These are phyloP conservation scores for Caenorhabditis remanei DNA, from an alignment of 1,140 invertebrate species.

Conservation along the genomic window DNA sequence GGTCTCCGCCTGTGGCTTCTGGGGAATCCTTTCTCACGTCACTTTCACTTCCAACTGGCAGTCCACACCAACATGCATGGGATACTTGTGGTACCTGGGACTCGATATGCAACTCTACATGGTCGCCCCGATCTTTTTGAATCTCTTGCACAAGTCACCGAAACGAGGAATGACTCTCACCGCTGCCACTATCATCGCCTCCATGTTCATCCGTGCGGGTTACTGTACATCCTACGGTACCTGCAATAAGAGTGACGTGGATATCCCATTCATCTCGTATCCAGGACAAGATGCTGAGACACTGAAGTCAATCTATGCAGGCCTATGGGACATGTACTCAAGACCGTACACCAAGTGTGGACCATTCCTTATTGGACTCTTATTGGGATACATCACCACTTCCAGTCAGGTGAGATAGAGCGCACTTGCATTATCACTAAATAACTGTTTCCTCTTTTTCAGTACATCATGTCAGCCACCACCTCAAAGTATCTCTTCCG, in stretches of 20 bases:
- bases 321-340: conserved; percentile 76
- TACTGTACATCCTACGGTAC: conserved; percentile 73
- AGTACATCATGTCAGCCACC: conserved; percentile 40
- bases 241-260: conserved; percentile 76
- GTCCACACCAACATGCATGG: conserved; percentile 75
- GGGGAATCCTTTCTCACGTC: conserved; percentile 71
- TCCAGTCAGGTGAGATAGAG: background rate
- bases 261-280: conserved; percentile 77
- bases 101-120: conserved; percentile 76
- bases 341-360: conserved; percentile 75
- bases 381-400: conserved; percentile 66
- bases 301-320: conserved; percentile 68
- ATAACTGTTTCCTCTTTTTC: background rate
- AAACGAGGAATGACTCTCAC: conserved; percentile 64
- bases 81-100: conserved; percentile 76
- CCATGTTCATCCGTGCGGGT: conserved; percentile 68
- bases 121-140: conserved; percentile 72
- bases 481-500: conserved; percentile 56
- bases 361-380: conserved; percentile 74
- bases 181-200: conserved; percentile 61
- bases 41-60: conserved; percentile 72
- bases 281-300: conserved; percentile 61
- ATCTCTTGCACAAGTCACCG: conserved; percentile 67
- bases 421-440: background rate
- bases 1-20: conserved; percentile 71